phyloP scores from a whole-genome alignment of 2,113 vertebrate genomes.

The Indri indri region DNA sequence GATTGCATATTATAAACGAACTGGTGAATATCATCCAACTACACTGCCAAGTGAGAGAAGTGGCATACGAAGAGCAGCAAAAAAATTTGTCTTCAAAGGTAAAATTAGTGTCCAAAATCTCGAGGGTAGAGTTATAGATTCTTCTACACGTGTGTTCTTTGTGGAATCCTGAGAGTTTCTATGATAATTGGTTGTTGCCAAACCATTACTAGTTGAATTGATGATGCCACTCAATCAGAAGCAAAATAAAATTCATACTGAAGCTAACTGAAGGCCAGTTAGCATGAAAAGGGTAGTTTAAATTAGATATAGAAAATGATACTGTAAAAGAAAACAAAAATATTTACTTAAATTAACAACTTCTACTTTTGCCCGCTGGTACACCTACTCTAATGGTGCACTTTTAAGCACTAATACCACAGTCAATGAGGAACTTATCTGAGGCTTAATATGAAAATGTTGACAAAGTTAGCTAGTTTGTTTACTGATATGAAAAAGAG shows the following conservation, averaged over 20 bases:
- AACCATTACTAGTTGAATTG: not conserved
- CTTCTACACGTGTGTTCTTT: not conserved
- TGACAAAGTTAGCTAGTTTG: not conserved
- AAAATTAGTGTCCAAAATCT: constrained; percentile 32
- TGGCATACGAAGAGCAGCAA: constrained; percentile 87
- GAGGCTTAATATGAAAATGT: not conserved
- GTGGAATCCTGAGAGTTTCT: constrained; percentile 10
- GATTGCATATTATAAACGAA: constrained; percentile 84
- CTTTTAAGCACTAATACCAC: not conserved
- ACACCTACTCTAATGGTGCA: not conserved
- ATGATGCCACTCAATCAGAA: not conserved
- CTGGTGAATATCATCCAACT: constrained; percentile 84
- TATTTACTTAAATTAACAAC: not conserved
- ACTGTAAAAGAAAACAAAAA: not conserved
- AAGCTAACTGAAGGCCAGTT: not conserved
- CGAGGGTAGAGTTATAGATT: not conserved
- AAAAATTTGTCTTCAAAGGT: constrained; percentile 87
- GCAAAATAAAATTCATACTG: not conserved
- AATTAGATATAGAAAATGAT: not conserved
- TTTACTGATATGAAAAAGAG: not conserved
- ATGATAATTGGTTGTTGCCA: not conserved
- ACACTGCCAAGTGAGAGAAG: constrained; percentile 85
- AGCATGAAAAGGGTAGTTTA: not conserved
- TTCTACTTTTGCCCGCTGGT: not conserved
- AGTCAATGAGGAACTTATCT: not conserved